Conservation (phyloP, 2,113 vertebrate species). For the Eupsittula cactorum region DNA sequence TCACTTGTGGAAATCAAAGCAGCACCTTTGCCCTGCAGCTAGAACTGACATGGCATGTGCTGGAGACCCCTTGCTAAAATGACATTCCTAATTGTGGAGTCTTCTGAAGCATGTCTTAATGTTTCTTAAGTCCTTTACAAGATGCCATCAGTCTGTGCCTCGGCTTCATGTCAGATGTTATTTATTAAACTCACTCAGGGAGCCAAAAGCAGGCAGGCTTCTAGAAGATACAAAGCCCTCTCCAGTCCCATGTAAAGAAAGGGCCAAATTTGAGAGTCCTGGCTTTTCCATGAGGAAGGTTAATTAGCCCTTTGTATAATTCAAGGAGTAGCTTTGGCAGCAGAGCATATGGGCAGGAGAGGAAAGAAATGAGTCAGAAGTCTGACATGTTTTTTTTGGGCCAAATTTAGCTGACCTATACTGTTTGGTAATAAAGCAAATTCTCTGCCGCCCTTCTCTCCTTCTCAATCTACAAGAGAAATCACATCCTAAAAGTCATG, state of each 20-base stretch:
- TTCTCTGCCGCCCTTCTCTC: background rate
- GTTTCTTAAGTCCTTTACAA: background rate
- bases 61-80: background rate
- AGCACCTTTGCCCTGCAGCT: background rate
- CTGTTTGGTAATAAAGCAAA: background rate
- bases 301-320: background rate
- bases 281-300: background rate
- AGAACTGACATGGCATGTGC: background rate
- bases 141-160: background rate
- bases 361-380: conserved; percentile 19
- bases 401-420: conserved; percentile 51
- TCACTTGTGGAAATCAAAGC: background rate
- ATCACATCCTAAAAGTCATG: background rate
- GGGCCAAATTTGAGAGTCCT: background rate
- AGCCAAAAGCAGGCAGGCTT: background rate
- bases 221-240: background rate
- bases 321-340: background rate
- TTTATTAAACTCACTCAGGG: background rate
- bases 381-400: background rate
- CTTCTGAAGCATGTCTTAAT: background rate
- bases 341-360: conserved; percentile 6
- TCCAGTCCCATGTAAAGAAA: background rate
- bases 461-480: background rate
- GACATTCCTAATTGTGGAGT: background rate
- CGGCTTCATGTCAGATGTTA: background rate